Percentiles rank a stretch among this genome's conserved stretches.
Conservation (phyloP, 1,140 invertebrate genomes). For the Antheraea mylitta region DNA sequence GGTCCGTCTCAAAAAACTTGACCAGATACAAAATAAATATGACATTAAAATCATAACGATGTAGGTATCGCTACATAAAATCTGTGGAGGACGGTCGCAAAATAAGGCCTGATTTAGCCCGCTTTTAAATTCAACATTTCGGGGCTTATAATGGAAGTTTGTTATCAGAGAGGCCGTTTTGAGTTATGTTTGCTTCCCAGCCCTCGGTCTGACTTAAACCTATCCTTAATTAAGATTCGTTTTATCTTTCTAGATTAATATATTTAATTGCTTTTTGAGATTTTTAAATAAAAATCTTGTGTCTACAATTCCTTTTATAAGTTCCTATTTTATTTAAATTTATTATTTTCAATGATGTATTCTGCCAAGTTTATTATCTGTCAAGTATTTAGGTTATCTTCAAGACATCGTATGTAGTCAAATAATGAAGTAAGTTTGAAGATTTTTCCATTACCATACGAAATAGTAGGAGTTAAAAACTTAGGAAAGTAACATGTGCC, state of each 20-base stretch:
- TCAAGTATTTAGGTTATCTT: no score
- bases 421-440: no score
- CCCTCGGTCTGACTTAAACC: slow-evolving; percentile 7
- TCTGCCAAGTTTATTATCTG: no score
- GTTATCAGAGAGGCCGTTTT: slow-evolving; percentile 10
- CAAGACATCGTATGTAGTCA: no score
- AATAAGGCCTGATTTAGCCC: slow-evolving; percentile 7
- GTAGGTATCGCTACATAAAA: not conserved
- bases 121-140: slow-evolving; percentile 14
- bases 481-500: no score
- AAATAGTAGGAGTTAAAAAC: no score
- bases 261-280: not conserved
- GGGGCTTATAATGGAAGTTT: slow-evolving; percentile 15
- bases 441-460: no score
- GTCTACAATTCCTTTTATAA: not conserved
- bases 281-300: not conserved
- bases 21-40: not conserved
- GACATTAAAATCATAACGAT: not conserved
- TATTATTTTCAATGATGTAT: no score
- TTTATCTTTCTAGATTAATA: not conserved
- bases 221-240: slow-evolving; percentile 6
- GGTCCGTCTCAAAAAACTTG: no score
- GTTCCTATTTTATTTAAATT: no score
- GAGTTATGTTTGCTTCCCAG: slow-evolving; percentile 12
- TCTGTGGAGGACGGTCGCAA: not conserved